phyloP scores from a whole-genome alignment of 1,140 invertebrate genomes.

The Cotesia glomerata region DNA sequence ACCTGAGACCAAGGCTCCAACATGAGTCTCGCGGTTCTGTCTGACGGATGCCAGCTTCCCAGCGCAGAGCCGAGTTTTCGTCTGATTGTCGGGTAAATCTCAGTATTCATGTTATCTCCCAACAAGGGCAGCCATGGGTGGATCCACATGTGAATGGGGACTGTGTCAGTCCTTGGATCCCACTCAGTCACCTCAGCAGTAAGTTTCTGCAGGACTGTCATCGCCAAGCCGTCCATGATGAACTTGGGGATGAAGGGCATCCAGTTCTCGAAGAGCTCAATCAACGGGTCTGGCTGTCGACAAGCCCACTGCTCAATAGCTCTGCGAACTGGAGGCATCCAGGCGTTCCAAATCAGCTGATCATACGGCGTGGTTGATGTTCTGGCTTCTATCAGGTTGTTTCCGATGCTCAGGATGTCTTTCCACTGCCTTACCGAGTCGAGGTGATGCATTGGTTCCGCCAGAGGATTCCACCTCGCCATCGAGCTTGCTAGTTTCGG shows the following conservation, averaged over 20 bases:
- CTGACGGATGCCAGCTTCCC: constrained; percentile 89
- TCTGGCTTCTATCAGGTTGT: constrained; percentile 56
- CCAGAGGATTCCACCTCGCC: constrained; percentile 76
- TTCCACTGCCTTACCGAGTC: constrained; percentile 78
- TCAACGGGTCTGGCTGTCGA: constrained; percentile 75
- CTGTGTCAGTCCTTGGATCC: constrained; percentile 92
- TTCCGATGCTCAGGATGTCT: constrained; percentile 67
- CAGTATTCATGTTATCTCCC: constrained; percentile 73
- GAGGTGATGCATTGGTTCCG: constrained; percentile 68
- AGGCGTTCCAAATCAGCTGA: constrained; percentile 85
- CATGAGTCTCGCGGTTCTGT: constrained; percentile 90
- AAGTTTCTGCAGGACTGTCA: constrained; percentile 81
- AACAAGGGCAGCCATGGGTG: constrained; percentile 91
- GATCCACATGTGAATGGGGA: constrained; percentile 96
- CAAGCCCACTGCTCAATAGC: constrained; percentile 79
- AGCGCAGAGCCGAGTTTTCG: constrained; percentile 89
- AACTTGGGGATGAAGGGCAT: constrained; percentile 78
- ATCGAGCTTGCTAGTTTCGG: constrained; percentile 75
- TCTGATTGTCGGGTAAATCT: constrained; percentile 90
- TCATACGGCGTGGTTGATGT: constrained; percentile 77
- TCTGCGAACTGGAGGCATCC: constrained; percentile 81
- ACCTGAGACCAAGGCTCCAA: constrained; percentile 91
- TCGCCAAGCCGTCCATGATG: constrained; percentile 83
- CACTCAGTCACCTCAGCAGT: constrained; percentile 84
- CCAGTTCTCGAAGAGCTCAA: constrained; percentile 85